Percentiles rank a stretch among this genome's conserved stretches.
Conservation (phyloP, 2,113 vertebrate genomes). For the Lethenteron camtschaticum region DNA sequence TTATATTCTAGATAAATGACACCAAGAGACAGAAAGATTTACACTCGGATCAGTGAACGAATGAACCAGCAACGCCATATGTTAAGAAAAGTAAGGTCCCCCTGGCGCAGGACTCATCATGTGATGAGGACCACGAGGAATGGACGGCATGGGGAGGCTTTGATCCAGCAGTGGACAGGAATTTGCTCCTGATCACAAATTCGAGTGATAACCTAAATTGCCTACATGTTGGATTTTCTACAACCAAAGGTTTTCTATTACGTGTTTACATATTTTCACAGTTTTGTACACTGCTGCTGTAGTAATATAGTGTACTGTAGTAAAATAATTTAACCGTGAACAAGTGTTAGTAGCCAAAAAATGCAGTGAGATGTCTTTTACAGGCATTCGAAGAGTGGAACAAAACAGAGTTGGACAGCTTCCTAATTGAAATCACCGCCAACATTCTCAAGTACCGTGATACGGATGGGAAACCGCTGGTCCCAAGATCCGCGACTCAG, state of each 20-base stretch:
- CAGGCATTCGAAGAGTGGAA: slow-evolving; percentile 73
- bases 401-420: slow-evolving; percentile 84
- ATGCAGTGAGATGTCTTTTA: background rate
- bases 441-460: slow-evolving; percentile 65
- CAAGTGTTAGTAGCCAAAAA: background rate
- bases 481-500: slow-evolving; percentile 78
- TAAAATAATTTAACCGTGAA: background rate
- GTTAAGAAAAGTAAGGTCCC: no score
- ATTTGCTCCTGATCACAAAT: no score
- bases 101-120: no score
- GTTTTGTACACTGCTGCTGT: background rate
- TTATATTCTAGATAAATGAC: no score
- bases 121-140: no score
- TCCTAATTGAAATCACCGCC: slow-evolving; percentile 91
- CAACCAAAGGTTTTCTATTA: background rate
- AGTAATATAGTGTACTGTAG: background rate
- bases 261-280: background rate
- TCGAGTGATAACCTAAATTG: no score
- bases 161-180: no score
- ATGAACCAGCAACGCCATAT: no score
- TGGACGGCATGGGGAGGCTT: no score
- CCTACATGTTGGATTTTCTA: no score
- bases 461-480: slow-evolving; percentile 36
- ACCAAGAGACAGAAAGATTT: no score
- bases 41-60: no score